Conservation (phyloP, 2,888 invertebrate species). For the Tachystola acroxantha region DNA sequence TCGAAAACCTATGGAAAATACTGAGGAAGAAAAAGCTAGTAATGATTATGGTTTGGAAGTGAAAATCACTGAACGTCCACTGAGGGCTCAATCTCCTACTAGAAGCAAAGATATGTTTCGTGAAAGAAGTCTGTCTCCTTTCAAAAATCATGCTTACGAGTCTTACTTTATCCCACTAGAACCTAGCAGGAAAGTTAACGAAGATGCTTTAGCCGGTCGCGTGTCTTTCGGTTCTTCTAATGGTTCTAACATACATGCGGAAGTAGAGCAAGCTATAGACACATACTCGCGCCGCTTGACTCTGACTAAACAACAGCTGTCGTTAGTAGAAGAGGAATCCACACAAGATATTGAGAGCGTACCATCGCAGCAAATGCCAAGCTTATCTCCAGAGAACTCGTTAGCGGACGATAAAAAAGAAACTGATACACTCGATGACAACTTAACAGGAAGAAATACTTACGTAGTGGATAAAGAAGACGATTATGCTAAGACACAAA, state of each 20-base stretch:
- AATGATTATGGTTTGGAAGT: slow-evolving; percentile 58
- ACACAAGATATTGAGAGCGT: slow-evolving; percentile 66
- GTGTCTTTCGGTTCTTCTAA: slow-evolving; percentile 44
- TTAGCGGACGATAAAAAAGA: slow-evolving; percentile 32
- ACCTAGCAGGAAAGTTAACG: slow-evolving; percentile 28
- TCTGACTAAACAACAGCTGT: slow-evolving; percentile 60
- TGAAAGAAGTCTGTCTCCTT: slow-evolving; percentile 29
- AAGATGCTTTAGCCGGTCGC: slow-evolving; percentile 32
- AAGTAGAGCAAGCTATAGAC: slow-evolving; percentile 50
- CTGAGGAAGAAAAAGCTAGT: slow-evolving; percentile 32
- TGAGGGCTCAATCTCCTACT: slow-evolving; percentile 37
- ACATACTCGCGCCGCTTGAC: slow-evolving; percentile 47
- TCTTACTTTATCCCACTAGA: slow-evolving; percentile 58
- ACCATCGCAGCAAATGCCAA: slow-evolving; percentile 52
- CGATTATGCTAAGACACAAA: slow-evolving; percentile 28
- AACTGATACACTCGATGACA: slow-evolving; percentile 20
- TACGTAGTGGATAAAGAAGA: slow-evolving; percentile 29
- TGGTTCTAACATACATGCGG: slow-evolving; percentile 29
- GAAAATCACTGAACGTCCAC: slow-evolving; percentile 49
- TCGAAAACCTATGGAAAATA: slow-evolving; percentile 44
- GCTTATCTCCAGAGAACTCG: slow-evolving; percentile 50
- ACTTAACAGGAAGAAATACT: slow-evolving; percentile 22
- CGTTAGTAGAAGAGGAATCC: slow-evolving; percentile 72
- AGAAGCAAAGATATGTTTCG: slow-evolving; percentile 37
- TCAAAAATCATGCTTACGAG: slow-evolving; percentile 45